phyloP scores from a whole-genome alignment of 2,888 invertebrate species.

The Lottia scabra region DNA sequence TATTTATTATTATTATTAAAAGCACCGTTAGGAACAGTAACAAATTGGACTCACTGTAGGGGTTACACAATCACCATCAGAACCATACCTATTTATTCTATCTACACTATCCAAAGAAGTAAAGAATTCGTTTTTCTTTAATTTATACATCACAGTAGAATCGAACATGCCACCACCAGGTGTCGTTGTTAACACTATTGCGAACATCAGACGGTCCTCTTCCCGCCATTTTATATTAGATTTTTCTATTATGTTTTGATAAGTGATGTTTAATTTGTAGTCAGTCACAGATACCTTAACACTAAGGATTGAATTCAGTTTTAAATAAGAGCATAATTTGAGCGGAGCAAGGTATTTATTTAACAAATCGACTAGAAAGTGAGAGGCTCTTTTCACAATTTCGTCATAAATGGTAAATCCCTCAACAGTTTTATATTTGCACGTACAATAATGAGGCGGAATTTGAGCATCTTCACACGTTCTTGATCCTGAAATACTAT shows the following conservation, averaged over 20 bases:
- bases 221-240: conserved; percentile 42
- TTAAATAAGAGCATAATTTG: too few relatives aligned
- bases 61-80: conserved; percentile 66
- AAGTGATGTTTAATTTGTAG: too few relatives aligned
- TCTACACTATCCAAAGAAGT: conserved; percentile 76
- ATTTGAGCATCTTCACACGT: conserved; percentile 84
- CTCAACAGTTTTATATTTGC: conserved; percentile 77
- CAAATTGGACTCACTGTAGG: too few relatives aligned
- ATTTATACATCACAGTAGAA: conserved; percentile 76
- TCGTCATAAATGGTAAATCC: conserved; percentile 62
- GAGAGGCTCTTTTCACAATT: too few relatives aligned
- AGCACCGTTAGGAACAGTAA: too few relatives aligned
- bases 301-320: too few relatives aligned
- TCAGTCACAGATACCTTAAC: too few relatives aligned
- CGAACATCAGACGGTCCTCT: conserved; percentile 59
- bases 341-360: too few relatives aligned
- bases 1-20: too few relatives aligned
- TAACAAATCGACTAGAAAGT: too few relatives aligned
- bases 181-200: conserved; percentile 74
- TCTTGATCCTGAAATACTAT: conserved; percentile 78
- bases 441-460: conserved; percentile 88
- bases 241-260: too few relatives aligned
- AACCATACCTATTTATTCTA: conserved; percentile 68
- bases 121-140: conserved; percentile 61
- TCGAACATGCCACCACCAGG: conserved; percentile 84